These are phyloP conservation scores for Leptocoma aspasia DNA, from an alignment of 2,113 vertebrate genomes.

Conservation along the genomic window DNA sequence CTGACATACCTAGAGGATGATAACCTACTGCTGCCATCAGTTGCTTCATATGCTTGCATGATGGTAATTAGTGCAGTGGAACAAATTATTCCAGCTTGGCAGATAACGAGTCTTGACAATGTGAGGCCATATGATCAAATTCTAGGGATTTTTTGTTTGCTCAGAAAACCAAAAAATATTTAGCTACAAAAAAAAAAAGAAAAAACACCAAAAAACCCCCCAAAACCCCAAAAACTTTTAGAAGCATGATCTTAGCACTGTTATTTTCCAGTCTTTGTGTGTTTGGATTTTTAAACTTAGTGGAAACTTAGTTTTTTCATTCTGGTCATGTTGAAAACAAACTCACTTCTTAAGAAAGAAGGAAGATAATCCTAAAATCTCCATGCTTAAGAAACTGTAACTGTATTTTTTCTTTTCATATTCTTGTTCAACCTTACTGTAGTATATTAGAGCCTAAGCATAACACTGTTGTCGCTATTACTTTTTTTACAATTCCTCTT, in stretches of 20 bases:
- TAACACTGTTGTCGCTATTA: background rate
- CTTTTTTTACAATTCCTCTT: background rate
- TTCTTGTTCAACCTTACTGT: background rate
- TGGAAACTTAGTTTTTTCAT: background rate
- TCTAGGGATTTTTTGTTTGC: background rate
- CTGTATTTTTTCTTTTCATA: background rate
- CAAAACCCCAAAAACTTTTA: background rate
- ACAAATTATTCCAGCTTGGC: conserved; percentile 4
- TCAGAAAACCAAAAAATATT: background rate
- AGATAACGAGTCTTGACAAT: conserved; percentile 12
- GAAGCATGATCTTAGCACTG: background rate
- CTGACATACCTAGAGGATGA: background rate
- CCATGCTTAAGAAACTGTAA: background rate
- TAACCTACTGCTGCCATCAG: background rate
- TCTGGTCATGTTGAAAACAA: background rate
- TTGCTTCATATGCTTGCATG: background rate
- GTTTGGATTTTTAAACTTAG: background rate
- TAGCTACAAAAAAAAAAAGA: background rate
- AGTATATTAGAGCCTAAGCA: background rate
- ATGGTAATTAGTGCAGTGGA: background rate
- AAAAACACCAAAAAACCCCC: background rate
- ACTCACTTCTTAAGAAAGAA: background rate
- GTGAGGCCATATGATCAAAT: background rate
- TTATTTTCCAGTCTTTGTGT: background rate
- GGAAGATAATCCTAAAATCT: background rate